Conservation (phyloP, 2,888 invertebrate genomes). For the Hyposoter dolosus region DNA sequence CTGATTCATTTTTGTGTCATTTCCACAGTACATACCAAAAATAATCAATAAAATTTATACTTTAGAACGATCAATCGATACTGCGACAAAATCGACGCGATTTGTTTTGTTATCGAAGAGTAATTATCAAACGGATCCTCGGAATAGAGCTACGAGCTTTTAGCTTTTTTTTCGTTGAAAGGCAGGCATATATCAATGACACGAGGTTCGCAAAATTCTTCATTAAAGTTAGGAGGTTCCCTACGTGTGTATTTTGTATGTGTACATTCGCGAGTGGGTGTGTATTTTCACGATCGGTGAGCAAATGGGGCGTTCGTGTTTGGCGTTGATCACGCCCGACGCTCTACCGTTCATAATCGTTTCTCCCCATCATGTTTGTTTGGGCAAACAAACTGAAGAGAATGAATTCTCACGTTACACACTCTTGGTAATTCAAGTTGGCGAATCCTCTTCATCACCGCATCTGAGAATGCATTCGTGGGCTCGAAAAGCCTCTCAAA, state of each 20-base stretch:
- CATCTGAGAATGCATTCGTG: conserved; percentile 18
- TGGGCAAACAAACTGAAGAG: conserved; percentile 42
- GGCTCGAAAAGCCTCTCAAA: conserved; percentile 2
- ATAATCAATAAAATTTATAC: background rate
- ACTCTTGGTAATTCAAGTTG: conserved; percentile 40
- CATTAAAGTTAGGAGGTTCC: background rate
- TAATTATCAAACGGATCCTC: background rate
- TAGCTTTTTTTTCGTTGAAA: too few species aligned
- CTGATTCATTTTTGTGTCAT: too few species aligned
- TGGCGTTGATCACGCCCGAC: conserved; percentile 57
- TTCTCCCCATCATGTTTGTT: conserved; percentile 56
- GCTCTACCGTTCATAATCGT: conserved; percentile 48
- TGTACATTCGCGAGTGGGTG: conserved; percentile 10
- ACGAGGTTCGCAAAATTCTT: background rate
- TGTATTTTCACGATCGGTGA: conserved; percentile 48
- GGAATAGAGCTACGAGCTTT: too few species aligned
- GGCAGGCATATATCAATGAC: background rate
- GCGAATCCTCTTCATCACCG: conserved; percentile 30
- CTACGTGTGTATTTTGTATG: background rate
- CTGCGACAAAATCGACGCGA: background rate
- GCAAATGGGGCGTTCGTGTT: conserved; percentile 64
- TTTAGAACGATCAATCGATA: too few species aligned
- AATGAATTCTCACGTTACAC: conserved; percentile 32
- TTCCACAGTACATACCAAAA: background rate
- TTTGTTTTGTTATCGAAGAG: background rate